phyloP scores from a whole-genome alignment of 2,113 vertebrate species.

The Amia ocellicauda region DNA sequence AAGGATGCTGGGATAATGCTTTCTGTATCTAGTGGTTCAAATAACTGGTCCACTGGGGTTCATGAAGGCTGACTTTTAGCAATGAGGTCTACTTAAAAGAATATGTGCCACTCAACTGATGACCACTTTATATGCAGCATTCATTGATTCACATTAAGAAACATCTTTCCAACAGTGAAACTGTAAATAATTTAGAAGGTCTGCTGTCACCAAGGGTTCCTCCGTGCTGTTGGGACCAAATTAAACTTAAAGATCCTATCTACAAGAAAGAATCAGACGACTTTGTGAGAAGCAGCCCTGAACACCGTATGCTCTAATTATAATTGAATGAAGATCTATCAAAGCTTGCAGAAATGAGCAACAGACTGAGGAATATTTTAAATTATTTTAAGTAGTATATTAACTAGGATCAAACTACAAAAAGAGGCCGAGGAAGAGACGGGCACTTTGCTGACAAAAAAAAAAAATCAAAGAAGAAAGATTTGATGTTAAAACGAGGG shows the following conservation, averaged over 20 bases:
- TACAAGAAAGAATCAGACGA: slow-evolving; percentile 32
- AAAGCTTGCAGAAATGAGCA: slow-evolving; percentile 17
- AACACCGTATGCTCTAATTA: slow-evolving; percentile 26
- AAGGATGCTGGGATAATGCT: slow-evolving; percentile 16
- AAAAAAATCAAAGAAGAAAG: slow-evolving; percentile 22
- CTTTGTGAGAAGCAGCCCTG: slow-evolving; percentile 15
- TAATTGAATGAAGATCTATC: slow-evolving; percentile 27
- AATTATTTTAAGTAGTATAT: slow-evolving; percentile 27
- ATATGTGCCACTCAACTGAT: slow-evolving; percentile 41
- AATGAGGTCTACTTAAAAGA: slow-evolving; percentile 38
- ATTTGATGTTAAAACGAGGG: slow-evolving; percentile 28
- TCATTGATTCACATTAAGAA: slow-evolving; percentile 60
- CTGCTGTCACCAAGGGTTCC: slow-evolving; percentile 41
- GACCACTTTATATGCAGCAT: slow-evolving; percentile 52
- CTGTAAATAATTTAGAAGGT: slow-evolving; percentile 57
- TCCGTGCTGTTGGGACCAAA: slow-evolving; percentile 44
- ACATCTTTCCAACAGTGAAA: slow-evolving; percentile 47
- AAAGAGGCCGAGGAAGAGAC: background rate
- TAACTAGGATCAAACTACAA: slow-evolving; percentile 18
- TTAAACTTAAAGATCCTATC: slow-evolving; percentile 51
- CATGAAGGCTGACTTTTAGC: slow-evolving; percentile 22
- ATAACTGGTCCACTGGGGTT: slow-evolving; percentile 29
- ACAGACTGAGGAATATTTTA: slow-evolving; percentile 5
- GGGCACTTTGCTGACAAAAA: slow-evolving; percentile 10
- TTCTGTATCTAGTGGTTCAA: slow-evolving; percentile 31